Evolutionary conservation across 1,140 invertebrate species (phyloP).

Genomic region (Anthonomus grandis): DNA sequence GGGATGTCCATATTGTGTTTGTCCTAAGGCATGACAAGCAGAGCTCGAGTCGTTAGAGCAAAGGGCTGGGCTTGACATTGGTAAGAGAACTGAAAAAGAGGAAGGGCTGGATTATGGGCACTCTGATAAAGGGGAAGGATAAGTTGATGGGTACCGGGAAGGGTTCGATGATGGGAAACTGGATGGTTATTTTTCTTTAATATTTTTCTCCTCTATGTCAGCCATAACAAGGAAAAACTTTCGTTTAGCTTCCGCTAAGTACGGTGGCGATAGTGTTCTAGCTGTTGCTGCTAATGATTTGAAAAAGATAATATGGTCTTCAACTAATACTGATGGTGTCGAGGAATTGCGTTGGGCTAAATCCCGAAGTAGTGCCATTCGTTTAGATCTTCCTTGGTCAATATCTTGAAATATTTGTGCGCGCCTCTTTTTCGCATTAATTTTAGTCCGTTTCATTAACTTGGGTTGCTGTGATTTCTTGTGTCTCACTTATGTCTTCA

Average conservation of each 20-base stretch:
- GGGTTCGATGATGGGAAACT: background rate
- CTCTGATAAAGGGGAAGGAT: background rate
- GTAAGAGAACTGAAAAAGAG: background rate
- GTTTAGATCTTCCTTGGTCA: background rate
- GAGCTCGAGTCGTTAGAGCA: background rate
- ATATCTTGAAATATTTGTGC: background rate
- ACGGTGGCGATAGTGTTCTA: background rate
- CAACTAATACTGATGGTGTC: background rate
- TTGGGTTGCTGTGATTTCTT: background rate
- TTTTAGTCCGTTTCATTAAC: background rate
- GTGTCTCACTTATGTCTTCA: background rate
- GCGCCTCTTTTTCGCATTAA: background rate
- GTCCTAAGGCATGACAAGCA: background rate
- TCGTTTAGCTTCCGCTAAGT: slow-evolving; percentile 3
- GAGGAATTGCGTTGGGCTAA: background rate
- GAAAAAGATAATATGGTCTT: background rate
- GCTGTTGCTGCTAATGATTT: background rate
- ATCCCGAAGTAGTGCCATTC: background rate
- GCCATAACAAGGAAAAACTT: slow-evolving; percentile 1
- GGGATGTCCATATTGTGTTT: background rate
- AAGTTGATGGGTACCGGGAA: no score
- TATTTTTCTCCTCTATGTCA: slow-evolving; percentile 4
- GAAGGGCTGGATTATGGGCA: background rate
- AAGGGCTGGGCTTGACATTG: slow-evolving; percentile 1
- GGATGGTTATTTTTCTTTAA: background rate